Evolutionary conservation across 2,113 vertebrate species (phyloP), one percentile per base, ranked within the genome.

Genomic region (Mohoua ochrocephala): DNA sequence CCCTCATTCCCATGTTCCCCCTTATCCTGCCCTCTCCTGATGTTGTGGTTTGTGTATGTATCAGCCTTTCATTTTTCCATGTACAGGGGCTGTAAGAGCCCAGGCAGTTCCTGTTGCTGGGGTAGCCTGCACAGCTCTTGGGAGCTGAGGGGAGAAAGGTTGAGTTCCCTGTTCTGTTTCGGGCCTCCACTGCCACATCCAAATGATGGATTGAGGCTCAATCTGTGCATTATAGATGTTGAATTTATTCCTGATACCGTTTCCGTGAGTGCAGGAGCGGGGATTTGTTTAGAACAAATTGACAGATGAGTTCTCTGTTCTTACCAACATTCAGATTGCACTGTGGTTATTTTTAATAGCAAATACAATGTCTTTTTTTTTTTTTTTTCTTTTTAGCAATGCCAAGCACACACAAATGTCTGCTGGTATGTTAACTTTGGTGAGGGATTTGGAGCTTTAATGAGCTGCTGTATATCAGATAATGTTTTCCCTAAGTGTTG

Each of bases 271-370:
- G 68, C n/a, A 44, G 71, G 65, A 77, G 26, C 31, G 60, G 84
- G 39, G 45, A 68, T 90, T 93, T 95, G 79, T 80, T 94, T 53
- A 76, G 92, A 91, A 77, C 69, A 81, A 81, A 70, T 53, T 70
- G 33, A 54, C 65, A 70, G 77, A 70, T 30, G 37, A 84, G 52
- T 84, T 89, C 28, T 89, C 60, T 65, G 41, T 77, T 76, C 31
- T 63, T 81, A 59, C 31, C 22, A 67, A 67, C 87, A 33, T 52
- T 71, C 73, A 47, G 45, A 45, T 84, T 81, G 89, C 68, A 31
- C 35, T 63, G 35, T 77, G 63, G 69, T 84, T 94, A 70, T 89
- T 92, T 89, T 92, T 92, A 88, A 91, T 73, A 88, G 27, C 76
- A 93, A 69, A 60, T 75, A 57, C 5, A 74, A 28, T 35, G 64